Evolutionary conservation across 2,113 vertebrate genomes (phyloP).

Genomic region (Synodontis membranacea): DNA sequence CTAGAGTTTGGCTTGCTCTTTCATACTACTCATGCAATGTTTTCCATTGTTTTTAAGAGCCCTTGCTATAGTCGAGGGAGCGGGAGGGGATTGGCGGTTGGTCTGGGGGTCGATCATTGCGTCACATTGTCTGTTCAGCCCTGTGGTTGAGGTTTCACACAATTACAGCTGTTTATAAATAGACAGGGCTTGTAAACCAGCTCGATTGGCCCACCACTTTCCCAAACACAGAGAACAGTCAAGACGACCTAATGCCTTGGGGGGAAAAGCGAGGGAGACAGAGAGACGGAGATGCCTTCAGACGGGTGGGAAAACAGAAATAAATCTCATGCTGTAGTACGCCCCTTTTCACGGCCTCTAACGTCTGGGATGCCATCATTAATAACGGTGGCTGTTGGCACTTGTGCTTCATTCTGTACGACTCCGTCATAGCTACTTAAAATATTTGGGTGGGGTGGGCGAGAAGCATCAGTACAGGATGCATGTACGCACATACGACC

Average conservation of each 20-base stretch:
- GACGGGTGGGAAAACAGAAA: neutral
- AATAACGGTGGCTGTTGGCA: neutral
- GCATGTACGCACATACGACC: constrained; percentile 33
- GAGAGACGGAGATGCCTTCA: neutral
- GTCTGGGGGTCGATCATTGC: constrained; percentile 15
- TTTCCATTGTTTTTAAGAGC: constrained; percentile 59
- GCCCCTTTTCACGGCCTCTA: constrained; percentile 2
- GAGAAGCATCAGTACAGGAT: constrained; percentile 13
- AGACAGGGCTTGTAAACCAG: constrained; percentile 55
- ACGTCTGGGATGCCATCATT: neutral
- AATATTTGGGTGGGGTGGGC: neutral
- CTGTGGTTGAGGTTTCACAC: constrained; percentile 57
- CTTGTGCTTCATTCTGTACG: neutral
- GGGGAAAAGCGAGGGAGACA: constrained; percentile 24
- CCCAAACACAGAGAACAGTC: constrained; percentile 10
- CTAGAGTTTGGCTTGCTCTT: constrained; percentile 42
- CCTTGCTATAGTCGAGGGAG: constrained; percentile 8
- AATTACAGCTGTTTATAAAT: constrained; percentile 62
- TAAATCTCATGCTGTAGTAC: neutral
- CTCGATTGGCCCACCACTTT: constrained; percentile 2
- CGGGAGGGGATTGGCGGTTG: neutral
- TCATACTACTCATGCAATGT: constrained; percentile 53
- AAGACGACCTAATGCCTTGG: neutral
- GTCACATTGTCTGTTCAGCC: constrained; percentile 51
- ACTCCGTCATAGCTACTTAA: constrained; percentile 1